Base-by-base conservation (phyloP, 2,888 invertebrate species). In the Pycnomerus fuliginosus region DNA sequence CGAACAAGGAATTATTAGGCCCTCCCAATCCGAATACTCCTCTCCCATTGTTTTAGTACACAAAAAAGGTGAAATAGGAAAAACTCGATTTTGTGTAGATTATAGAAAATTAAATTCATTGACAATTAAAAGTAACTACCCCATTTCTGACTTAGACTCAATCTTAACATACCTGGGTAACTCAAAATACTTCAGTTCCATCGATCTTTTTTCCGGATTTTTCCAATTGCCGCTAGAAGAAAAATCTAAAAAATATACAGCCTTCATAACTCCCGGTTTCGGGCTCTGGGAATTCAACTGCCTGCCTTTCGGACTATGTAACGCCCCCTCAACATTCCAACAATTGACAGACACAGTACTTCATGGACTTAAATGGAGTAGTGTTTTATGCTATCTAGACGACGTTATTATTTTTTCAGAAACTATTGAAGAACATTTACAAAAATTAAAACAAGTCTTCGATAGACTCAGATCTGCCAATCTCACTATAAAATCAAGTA, bases 121-220 rank as follows among this genome's bases (percentile, higher is more conserved):
- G 7, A 52, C 49, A 3, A 42, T 50, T 24, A 44, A 50, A n/a
- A 22, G 43, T 15, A 49, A 31, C 12, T 52, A 52, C 16, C 52
- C 49, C 1, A 16, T 52, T 17, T 46, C 47, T 2, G 20, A 42
- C 5, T 50, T 53, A 12, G 50, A 50, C 13, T 50, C 50, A 22
- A 48, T 47, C 11, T 29, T 55, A 2, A 31, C 36, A 5, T 45
- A 44, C 23, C 28, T 50, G n/a, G 34, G 32, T 8, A 45, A 42
- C 15, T 32, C 48, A 3, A 41, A 34, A 16, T 53, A 33, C 38
- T 55, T 51, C 33, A 34, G 39, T 1, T 38, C 36, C 11, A 29
- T 55, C 7, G 51, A 55, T 37, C 31, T 53, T 12, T 41, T 42
- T 16, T 33, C 24, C 7, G 48, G 51, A 8, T 55, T 48, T 38